These are phyloP conservation scores for Nomada fucata DNA, from an alignment of 2,888 invertebrate species.

Conservation along the genomic window DNA sequence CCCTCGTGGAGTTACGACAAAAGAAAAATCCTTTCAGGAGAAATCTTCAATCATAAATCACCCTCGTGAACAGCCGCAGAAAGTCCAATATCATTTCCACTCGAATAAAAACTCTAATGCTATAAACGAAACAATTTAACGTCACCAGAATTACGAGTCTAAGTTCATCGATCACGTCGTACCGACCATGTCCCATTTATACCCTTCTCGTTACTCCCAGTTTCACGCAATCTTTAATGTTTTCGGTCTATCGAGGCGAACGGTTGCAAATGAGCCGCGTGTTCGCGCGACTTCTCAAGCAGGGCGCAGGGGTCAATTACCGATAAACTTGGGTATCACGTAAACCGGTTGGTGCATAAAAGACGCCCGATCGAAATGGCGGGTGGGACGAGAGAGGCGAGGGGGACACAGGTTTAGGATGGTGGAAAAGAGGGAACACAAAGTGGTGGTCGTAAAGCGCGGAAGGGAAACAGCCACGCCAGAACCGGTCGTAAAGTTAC, in stretches of 20 bases:
- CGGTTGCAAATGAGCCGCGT: slow-evolving; percentile 46
- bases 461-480: slow-evolving; percentile 42
- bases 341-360: slow-evolving; percentile 60
- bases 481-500: slow-evolving; percentile 57
- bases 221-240: background rate
- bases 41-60: background rate
- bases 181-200: background rate
- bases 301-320: slow-evolving; percentile 66
- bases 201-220: background rate
- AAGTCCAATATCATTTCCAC: background rate
- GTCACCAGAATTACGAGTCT: background rate
- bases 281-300: slow-evolving; percentile 40
- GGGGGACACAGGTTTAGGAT: slow-evolving; percentile 1
- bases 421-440: slow-evolving; percentile 3
- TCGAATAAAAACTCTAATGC: background rate
- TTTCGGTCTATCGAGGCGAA: background rate
- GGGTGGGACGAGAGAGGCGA: background rate
- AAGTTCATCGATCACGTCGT: background rate
- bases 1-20: too few relatives aligned
- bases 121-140: background rate
- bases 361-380: slow-evolving; percentile 32
- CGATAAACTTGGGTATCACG: slow-evolving; percentile 64
- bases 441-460: slow-evolving; percentile 64
- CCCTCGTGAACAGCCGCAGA: background rate
- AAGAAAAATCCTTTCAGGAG: too few relatives aligned